Conservation (phyloP, 2,888 invertebrate species). For the Acanthosepion lycidas region DNA sequence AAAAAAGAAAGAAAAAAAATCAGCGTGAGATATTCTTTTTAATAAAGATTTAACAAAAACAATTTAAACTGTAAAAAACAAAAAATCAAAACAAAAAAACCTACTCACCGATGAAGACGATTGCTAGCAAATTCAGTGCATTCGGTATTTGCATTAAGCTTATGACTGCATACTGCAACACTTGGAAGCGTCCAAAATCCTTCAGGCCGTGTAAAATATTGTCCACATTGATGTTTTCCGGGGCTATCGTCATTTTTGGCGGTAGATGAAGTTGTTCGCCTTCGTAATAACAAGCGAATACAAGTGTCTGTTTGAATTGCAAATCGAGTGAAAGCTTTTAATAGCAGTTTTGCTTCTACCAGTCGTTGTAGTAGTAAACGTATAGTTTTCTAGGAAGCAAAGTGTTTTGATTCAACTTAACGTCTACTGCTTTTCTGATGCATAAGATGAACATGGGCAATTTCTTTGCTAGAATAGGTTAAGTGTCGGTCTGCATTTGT, state of each 20-base stretch:
- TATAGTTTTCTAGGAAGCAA: neutral
- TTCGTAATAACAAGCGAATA: neutral
- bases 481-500: too few relatives aligned
- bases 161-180: constrained; percentile 11
- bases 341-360: neutral
- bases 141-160: neutral
- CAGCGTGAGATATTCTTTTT: too few relatives aligned
- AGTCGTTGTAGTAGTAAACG: neutral
- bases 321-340: neutral
- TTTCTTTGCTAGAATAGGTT: neutral
- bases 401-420: neutral
- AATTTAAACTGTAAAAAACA: too few relatives aligned
- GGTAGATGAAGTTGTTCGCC: neutral
- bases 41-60: too few relatives aligned
- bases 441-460: neutral
- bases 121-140: neutral
- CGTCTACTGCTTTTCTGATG: neutral
- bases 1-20: too few relatives aligned
- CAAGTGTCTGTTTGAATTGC: neutral
- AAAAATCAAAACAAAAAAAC: neutral
- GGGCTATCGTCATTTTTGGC: constrained; percentile 20
- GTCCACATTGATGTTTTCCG: constrained; percentile 38
- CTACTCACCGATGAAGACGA: neutral
- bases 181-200: constrained; percentile 8
- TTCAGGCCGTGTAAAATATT: constrained; percentile 8